These are phyloP conservation scores for Progne subis DNA, from an alignment of 2,113 vertebrate genomes.

Conservation along the genomic window DNA sequence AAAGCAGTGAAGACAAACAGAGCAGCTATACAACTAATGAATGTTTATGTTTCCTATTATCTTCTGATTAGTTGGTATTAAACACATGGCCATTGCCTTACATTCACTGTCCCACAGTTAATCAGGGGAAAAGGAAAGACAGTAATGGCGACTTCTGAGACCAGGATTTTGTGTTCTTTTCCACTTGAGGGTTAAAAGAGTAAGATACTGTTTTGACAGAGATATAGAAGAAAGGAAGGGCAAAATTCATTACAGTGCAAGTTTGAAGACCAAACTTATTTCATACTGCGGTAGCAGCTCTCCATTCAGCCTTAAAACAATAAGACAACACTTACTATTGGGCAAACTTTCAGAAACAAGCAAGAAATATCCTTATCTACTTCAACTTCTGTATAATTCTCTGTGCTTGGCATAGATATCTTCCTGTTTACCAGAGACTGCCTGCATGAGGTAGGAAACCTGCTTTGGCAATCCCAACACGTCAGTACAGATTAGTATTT, in stretches of 20 bases:
- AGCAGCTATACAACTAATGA: not conserved
- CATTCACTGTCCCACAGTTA: not conserved
- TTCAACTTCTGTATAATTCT: not conserved
- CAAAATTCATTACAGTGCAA: not conserved
- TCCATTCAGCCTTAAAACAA: not conserved
- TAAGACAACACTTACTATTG: not conserved
- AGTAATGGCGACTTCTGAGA: not conserved
- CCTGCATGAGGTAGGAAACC: not conserved
- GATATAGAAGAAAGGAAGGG: not conserved
- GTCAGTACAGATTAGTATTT: not conserved
- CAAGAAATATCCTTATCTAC: not conserved
- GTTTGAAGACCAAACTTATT: not conserved
- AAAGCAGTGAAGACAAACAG: not conserved
- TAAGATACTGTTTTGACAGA: not conserved
- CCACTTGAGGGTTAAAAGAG: not conserved
- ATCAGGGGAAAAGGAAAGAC: not conserved
- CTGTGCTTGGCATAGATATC: not conserved
- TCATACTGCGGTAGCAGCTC: not conserved
- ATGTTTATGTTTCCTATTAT: slow-evolving; percentile 1
- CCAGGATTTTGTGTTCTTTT: not conserved
- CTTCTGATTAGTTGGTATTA: not conserved
- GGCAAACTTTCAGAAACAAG: not conserved
- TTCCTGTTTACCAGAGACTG: not conserved
- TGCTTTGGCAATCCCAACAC: not conserved
- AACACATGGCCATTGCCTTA: not conserved